These are phyloP conservation scores for Merluccius polli DNA, from an alignment of 2,797 vertebrate species.

Conservation along the genomic window DNA sequence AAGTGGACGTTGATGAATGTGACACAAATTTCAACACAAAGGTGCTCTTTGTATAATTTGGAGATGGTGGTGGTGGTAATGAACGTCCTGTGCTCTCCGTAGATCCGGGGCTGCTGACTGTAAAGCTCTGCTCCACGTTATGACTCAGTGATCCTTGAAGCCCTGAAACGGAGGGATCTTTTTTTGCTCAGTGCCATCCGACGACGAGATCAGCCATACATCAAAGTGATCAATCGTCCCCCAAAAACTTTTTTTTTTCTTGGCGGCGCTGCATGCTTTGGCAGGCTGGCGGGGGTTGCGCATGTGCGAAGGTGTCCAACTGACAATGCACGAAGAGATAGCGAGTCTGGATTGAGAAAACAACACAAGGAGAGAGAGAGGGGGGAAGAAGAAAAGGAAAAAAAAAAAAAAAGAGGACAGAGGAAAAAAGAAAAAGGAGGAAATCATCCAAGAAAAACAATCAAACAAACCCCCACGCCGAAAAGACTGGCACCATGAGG, in stretches of 20 bases:
- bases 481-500: conserved; percentile 91
- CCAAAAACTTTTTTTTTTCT: conserved; percentile 95
- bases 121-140: conserved; percentile 30
- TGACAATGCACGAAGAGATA: conserved; percentile 99
- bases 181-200: conserved; percentile 58
- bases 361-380: too few relatives aligned
- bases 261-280: conserved; percentile 72
- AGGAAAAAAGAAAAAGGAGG: conserved; percentile 70
- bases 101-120: conserved; percentile 45
- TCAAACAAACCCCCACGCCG: conserved; percentile 75
- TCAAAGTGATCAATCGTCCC: conserved; percentile 89
- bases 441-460: conserved; percentile 69
- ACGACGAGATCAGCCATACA: conserved; percentile 77
- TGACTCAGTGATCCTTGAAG: conserved; percentile 52
- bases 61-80: conserved; percentile 57
- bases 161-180: conserved; percentile 60
- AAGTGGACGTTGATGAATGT: conserved; percentile 65
- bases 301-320: conserved; percentile 99
- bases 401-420: conserved; percentile 69
- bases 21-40: conserved; percentile 53
- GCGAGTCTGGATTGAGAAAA: conserved; percentile 95
- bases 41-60: conserved; percentile 26
- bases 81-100: conserved; percentile 52
- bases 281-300: conserved; percentile 80
- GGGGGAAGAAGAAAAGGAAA: too few relatives aligned